Evolutionary conservation across 2,797 vertebrate species (phyloP), one percentile per base, ranked within the genome.

Genomic region (Myripristis jacobus): DNA sequence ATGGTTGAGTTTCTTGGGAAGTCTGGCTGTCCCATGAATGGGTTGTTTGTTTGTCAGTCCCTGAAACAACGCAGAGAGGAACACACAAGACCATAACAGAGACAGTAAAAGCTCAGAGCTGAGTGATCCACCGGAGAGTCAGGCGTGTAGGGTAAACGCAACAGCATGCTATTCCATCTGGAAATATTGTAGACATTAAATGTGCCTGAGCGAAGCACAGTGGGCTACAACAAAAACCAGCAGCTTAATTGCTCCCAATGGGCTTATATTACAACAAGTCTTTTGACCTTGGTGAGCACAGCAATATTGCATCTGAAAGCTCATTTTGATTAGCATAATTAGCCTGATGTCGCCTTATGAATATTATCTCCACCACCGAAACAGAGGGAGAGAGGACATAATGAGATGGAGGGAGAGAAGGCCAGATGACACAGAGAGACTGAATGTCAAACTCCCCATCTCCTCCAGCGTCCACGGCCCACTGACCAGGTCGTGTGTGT

Each of bases 21-120:
- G 84, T 80, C 82, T 80, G 78, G 56, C 73, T n/a, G 29, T 85
- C 71, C 75, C 13, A 83, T 87, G 81, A 88, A 86, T 84, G 77
- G 66, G 80, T 74, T 78, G 73, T 82, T 90, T 92, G 82, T 87
- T 85, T 88, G 83, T 73, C 56, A 75, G 71, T 58, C 83, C 63
- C 70, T 75, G 70, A 83, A 83, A 79, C 50, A 31, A 77, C 65
- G 80, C 67, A 6, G 68, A 66, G 75, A 78, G 61, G 71, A 55
- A 54, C 43, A 24, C 79, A 66, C 19, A 0, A 64, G 60, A 59
- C 62, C n/a, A 41, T 74, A 6, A 19, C 11, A 70, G 53, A 77
- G 67, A 80, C 63, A 59, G 53, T 47, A 48, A 60, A 79, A 82
- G n/a, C 13, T 16, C 6, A 47, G 66, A 43, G 58, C 13, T 65